Evolutionary conservation across 2,113 vertebrate genomes (phyloP).

Genomic region (Embiotoca jacksoni): DNA sequence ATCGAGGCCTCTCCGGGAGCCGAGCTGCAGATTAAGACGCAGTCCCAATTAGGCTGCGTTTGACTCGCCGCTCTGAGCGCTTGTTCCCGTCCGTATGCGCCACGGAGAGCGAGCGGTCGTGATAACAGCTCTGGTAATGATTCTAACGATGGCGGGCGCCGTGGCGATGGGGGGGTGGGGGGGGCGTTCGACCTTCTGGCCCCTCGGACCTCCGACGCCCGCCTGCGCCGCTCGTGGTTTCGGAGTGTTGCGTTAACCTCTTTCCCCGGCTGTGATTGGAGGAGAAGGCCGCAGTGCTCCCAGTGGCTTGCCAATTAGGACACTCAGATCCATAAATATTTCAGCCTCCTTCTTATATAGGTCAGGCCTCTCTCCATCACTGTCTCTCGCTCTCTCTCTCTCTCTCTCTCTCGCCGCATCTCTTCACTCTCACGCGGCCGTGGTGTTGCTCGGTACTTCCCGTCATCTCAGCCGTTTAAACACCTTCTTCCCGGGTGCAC

Average conservation of each 20-base stretch:
- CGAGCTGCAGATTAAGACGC: constrained; percentile 49
- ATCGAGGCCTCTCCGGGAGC: constrained; percentile 39
- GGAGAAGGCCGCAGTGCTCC: constrained; percentile 76
- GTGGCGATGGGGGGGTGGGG: constrained; percentile 19
- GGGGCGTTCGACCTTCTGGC: constrained; percentile 18
- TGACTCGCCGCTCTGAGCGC: constrained; percentile 67
- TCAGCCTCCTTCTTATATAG: constrained; percentile 87
- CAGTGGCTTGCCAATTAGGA: constrained; percentile 87
- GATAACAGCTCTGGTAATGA: constrained; percentile 64
- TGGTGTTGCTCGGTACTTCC: constrained; percentile 22
- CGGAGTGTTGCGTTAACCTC: constrained; percentile 52
- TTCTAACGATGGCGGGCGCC: constrained; percentile 37
- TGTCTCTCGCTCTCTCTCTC: constrained; percentile 61
- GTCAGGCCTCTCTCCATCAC: constrained; percentile 78
- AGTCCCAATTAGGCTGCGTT: constrained; percentile 70
- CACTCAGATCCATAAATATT: constrained; percentile 88
- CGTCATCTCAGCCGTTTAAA: constrained; percentile 22
- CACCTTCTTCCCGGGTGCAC: neutral
- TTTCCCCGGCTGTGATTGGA: constrained; percentile 76
- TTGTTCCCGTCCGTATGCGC: constrained; percentile 64
- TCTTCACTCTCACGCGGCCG: constrained; percentile 18
- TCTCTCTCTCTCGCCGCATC: constrained; percentile 64
- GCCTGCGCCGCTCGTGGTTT: constrained; percentile 10
- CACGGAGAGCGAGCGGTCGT: constrained; percentile 38
- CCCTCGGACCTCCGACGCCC: constrained; percentile 27